These are phyloP conservation scores for Aurelia aurita DNA, from an alignment of 30 jellyfish, hydroid and myxozoan genomes.

Conservation along the genomic window DNA sequence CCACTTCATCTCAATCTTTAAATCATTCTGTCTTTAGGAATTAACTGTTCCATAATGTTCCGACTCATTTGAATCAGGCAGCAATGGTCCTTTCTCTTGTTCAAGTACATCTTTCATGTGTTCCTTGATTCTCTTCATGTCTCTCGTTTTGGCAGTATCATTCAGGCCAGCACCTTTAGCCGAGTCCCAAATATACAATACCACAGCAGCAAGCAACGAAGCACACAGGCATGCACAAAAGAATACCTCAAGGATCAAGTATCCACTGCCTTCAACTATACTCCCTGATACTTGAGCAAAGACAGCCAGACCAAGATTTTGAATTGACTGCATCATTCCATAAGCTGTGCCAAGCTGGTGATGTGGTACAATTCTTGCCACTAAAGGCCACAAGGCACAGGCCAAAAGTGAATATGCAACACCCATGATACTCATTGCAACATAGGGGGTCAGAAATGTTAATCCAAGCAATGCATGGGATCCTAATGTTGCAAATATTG, in stretches of 20 bases:
- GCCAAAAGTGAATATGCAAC: conserved; percentile 94
- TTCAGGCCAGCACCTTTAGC: conserved; percentile 52
- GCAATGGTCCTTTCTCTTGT: conserved; percentile 60
- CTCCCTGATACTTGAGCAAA: conserved; percentile 46
- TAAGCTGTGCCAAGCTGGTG: conserved; percentile 98
- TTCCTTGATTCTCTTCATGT: conserved; percentile 21
- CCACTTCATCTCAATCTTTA: too few relatives aligned
- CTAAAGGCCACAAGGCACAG: conserved; percentile 98
- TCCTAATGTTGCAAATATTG: conserved; percentile 75
- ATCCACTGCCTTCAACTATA: conserved; percentile 56
- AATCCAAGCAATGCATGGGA: conserved; percentile 87
- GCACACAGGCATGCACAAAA: conserved; percentile 78
- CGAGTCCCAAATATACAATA: conserved; percentile 52
- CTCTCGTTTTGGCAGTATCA: conserved; percentile 16
- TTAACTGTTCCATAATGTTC: too few relatives aligned
- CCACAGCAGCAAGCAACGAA: conserved; percentile 27
- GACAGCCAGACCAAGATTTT: conserved; percentile 91
- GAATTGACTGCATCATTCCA: conserved; percentile 99
- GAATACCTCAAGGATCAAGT: conserved; percentile 81
- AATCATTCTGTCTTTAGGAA: too few relatives aligned
- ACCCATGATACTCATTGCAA: conserved; percentile 96
- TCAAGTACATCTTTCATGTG: background rate
- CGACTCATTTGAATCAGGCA: background rate
- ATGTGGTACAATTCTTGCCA: conserved; percentile 89
- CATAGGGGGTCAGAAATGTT: conserved; percentile 65